These are phyloP conservation scores for Diorhabda elongata DNA, from an alignment of 1,140 invertebrate genomes.

Conservation along the genomic window DNA sequence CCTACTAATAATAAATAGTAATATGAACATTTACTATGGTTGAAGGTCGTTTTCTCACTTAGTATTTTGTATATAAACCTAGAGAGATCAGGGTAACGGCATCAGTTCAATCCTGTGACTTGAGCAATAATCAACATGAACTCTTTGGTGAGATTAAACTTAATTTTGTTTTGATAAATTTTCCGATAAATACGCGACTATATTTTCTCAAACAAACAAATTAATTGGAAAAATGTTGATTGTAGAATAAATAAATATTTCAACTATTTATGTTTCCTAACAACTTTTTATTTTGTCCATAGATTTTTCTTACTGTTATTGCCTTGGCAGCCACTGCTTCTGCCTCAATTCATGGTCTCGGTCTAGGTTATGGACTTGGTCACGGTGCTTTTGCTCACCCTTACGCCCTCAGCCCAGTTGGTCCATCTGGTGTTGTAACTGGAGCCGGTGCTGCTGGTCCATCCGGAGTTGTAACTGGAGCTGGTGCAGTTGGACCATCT, in stretches of 20 bases:
- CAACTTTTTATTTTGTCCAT: too few species aligned
- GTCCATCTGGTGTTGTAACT: conserved; percentile 12
- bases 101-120: not conserved
- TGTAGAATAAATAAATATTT: too few species aligned
- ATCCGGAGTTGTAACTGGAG: conserved; percentile 12
- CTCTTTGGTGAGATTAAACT: not conserved
- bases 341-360: conserved; percentile 3
- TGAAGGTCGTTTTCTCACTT: not conserved
- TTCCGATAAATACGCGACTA: too few species aligned
- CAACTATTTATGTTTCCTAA: too few species aligned
- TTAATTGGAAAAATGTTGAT: too few species aligned
- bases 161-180: too few species aligned
- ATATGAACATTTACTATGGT: not conserved
- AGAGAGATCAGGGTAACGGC: not conserved
- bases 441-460: conserved; percentile 7
- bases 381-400: conserved; percentile 9
- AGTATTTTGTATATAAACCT: not conserved
- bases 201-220: too few species aligned
- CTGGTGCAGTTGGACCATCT: conserved; percentile 10
- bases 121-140: not conserved
- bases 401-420: conserved; percentile 5
- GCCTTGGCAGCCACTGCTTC: conserved; percentile 3
- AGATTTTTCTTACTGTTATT: not conserved
- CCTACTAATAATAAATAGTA: too few species aligned
- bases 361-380: not conserved